A percentile compares a stretch with the other conserved stretches of the same genome.
Conservation (phyloP, 2,888 invertebrate species). For the Clistopyga incitator region DNA sequence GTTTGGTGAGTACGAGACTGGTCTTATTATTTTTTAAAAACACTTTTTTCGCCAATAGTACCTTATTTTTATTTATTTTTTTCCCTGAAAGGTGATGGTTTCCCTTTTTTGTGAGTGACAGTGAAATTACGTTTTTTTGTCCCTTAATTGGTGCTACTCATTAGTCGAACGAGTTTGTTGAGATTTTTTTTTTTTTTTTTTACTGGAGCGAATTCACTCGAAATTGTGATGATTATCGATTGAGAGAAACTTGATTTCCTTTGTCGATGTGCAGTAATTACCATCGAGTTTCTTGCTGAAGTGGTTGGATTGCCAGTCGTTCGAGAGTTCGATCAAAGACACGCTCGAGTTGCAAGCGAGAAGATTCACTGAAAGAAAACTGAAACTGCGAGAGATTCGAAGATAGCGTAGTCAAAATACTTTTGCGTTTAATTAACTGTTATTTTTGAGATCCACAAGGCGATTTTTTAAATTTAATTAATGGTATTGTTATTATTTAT, state of each 20-base stretch:
- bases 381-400: background rate
- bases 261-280: background rate
- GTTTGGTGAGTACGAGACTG: slow-evolving; percentile 82
- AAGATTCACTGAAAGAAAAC: slow-evolving; percentile 22
- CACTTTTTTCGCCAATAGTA: background rate
- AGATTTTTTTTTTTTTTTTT: slow-evolving; percentile 29
- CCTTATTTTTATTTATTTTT: background rate
- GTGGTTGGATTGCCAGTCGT: slow-evolving; percentile 54
- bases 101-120: slow-evolving; percentile 69
- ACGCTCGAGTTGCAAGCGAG: slow-evolving; percentile 49
- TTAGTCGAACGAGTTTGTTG: background rate
- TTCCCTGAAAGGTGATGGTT: background rate
- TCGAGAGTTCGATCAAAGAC: slow-evolving; percentile 57
- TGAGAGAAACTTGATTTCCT: background rate
- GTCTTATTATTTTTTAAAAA: slow-evolving; percentile 37
- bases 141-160: too few relatives aligned
- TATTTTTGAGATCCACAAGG: too few relatives aligned
- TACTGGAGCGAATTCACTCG: background rate
- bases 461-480: too few relatives aligned
- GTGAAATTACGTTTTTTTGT: slow-evolving; percentile 49
- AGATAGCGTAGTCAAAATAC: too few relatives aligned
- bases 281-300: slow-evolving; percentile 48
- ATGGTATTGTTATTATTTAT: too few relatives aligned
- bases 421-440: too few relatives aligned
- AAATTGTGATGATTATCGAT: slow-evolving; percentile 10